Evolutionary conservation across 2,113 vertebrate genomes (phyloP), one percentile per base, ranked within the genome.

Genomic region (Acanthochromis polyacanthus): DNA sequence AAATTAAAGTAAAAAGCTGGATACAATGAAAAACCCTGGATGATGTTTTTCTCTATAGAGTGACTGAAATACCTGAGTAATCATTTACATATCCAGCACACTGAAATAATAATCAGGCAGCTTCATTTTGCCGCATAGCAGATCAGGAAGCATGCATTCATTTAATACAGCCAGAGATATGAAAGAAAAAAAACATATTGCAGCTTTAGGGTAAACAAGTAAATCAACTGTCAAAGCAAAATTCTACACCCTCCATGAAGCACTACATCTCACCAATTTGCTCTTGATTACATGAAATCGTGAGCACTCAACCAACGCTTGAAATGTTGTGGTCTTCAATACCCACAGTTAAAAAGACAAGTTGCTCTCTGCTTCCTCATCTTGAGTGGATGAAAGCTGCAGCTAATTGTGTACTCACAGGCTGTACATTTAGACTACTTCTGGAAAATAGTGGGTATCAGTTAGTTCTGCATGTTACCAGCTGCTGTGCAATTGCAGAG

Each of bases 381-480:
- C 69, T 38, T 43, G 4, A 36, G 11, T 36, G 55, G 71, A 83
- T 72, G 80, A 81, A 81, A 77, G 68, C 68, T 69, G 38, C 5
- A 23, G 23, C 63, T 80, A 82, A 82, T 57, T 76, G 66, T 9
- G 1, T 48, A 23, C 28, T 75, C 22, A 43, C 25, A 52, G 74
- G 22, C 60, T 15, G 58, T 57, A 60, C 36, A 28, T 74, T 48
- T 67, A 56, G 10, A 45, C 72, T 64, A 38, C 57, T 69, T 40
- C 25, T 74, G 74, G 48, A 16, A 52, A 71, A 65, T 61, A 72
- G 65, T 53, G 70, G 19, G 57, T 69, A 68, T 72, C 71, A 87
- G 75, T 88, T 59, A 82, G 52, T 15, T 40, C 38, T 69, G 72
- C 50, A 25, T 62, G 58, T 86, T 64, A 80, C 48, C 67, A 45